phyloP scores from a whole-genome alignment of 2,113 vertebrate genomes.

The Platysteira castanea region DNA sequence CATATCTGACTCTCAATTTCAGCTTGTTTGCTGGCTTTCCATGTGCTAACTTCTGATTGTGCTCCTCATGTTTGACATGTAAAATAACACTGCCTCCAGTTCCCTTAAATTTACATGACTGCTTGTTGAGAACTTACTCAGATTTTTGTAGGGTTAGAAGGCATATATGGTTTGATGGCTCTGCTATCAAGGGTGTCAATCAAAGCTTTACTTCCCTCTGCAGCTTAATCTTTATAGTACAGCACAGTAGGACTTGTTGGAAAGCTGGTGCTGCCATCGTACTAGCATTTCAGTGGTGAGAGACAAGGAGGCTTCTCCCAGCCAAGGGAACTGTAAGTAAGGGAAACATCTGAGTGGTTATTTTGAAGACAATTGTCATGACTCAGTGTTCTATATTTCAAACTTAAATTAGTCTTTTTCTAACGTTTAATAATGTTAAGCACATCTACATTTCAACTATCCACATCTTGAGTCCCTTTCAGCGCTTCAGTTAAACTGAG shows the following conservation, averaged over 20 bases:
- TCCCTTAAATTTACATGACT: not conserved
- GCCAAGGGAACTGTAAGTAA: not conserved
- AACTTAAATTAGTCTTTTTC: constrained; percentile 48
- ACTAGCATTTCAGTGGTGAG: not conserved
- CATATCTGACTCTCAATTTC: not conserved
- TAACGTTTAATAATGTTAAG: constrained; percentile 10
- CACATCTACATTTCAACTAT: not conserved
- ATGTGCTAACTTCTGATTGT: not conserved
- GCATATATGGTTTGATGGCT: not conserved
- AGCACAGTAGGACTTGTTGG: not conserved
- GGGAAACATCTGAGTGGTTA: constrained; percentile 29
- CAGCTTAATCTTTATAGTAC: not conserved
- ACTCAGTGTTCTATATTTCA: constrained; percentile 41
- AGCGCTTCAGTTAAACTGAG: constrained; percentile 38
- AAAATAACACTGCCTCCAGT: not conserved
- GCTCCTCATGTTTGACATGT: accelerated
- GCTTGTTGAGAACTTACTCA: not conserved
- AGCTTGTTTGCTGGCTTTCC: not conserved
- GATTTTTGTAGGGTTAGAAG: not conserved
- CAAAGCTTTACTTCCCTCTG: not conserved
- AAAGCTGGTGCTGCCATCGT: not conserved
- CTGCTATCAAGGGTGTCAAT: not conserved
- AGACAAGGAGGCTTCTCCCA: not conserved
- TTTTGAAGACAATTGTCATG: constrained; percentile 23
- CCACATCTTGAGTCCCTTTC: constrained; percentile 17